Conservation (phyloP, 2,113 vertebrate species). For the Solea solea region DNA sequence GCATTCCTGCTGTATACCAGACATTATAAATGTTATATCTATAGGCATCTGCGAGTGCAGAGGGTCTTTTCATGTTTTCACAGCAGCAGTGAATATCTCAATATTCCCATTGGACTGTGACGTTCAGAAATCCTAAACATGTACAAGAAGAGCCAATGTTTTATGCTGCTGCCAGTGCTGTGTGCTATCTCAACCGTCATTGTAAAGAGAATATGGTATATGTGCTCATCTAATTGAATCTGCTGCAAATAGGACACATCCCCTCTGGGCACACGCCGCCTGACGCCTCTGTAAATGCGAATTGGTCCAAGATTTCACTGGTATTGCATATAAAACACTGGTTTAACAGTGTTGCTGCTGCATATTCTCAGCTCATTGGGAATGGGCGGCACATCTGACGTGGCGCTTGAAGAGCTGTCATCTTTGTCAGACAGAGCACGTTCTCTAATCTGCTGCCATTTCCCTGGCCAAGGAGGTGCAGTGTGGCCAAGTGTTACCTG, state of each 20-base stretch:
- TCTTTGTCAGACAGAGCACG: slow-evolving; percentile 29
- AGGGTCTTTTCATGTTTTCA: slow-evolving; percentile 1
- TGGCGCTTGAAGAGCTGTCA: slow-evolving; percentile 53
- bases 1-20: not conserved
- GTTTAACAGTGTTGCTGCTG: slow-evolving; percentile 45
- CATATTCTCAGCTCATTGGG: slow-evolving; percentile 51
- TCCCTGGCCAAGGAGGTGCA: slow-evolving; percentile 15
- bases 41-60: not conserved
- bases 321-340: slow-evolving; percentile 63
- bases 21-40: not conserved
- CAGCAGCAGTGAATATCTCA: not conserved
- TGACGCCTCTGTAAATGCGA: slow-evolving; percentile 50
- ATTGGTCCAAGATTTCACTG: slow-evolving; percentile 41
- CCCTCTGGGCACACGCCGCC: slow-evolving; percentile 33
- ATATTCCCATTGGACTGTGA: slow-evolving; percentile 3
- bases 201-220: slow-evolving; percentile 50
- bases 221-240: slow-evolving; percentile 60
- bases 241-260: slow-evolving; percentile 49
- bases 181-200: slow-evolving; percentile 7
- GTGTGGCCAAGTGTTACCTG: slow-evolving; percentile 23
- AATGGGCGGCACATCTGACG: slow-evolving; percentile 30
- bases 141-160: slow-evolving; percentile 16
- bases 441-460: slow-evolving; percentile 51
- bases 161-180: slow-evolving; percentile 10
- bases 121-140: slow-evolving; percentile 45